Evolutionary conservation across 2,797 vertebrate species (phyloP).

Genomic region (Ispidina picta): DNA sequence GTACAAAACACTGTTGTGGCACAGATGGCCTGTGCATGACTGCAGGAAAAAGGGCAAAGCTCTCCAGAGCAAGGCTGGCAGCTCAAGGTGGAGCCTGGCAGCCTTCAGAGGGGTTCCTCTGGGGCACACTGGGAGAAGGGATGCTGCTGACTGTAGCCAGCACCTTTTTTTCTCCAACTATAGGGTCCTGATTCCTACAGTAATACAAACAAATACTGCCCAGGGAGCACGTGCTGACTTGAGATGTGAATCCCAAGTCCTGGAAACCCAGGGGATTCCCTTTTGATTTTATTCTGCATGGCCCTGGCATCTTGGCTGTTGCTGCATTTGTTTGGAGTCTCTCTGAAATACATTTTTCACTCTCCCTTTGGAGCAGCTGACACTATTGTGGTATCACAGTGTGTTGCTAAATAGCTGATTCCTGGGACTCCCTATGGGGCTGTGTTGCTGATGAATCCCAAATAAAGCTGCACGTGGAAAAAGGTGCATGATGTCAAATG

Average conservation of each 20-base stretch:
- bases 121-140: neutral
- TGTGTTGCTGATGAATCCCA: neutral
- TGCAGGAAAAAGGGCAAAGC: neutral
- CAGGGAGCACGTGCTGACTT: neutral
- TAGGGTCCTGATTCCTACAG: neutral
- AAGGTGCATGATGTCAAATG: neutral
- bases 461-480: neutral
- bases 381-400: conserved; percentile 31
- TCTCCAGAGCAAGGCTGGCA: neutral
- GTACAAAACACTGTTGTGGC: neutral
- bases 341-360: conserved; percentile 38
- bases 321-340: neutral
- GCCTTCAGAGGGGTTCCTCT: neutral
- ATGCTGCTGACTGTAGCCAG: neutral
- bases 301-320: neutral
- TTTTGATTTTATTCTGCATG: neutral
- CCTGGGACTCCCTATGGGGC: neutral
- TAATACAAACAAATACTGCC: neutral
- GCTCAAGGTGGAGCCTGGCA: neutral
- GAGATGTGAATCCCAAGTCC: neutral
- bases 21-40: neutral
- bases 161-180: neutral
- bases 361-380: neutral
- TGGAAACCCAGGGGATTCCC: neutral
- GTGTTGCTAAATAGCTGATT: conserved; percentile 20